These are phyloP conservation scores for Aselliscus stoliczkanus DNA, from an alignment of 2,797 vertebrate species.

Conservation along the genomic window DNA sequence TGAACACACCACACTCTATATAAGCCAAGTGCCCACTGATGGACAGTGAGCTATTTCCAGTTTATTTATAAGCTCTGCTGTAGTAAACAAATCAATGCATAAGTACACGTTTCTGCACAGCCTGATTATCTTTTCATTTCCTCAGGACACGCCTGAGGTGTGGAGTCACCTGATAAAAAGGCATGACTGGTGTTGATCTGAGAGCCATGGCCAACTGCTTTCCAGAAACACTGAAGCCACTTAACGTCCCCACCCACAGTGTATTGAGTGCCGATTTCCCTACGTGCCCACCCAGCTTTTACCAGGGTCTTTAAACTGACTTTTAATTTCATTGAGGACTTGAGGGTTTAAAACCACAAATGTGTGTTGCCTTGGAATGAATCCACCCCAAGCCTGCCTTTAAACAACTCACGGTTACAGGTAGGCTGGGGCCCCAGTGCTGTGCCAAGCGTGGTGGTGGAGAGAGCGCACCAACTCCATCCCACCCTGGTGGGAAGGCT, in stretches of 20 bases:
- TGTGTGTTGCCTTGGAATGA: not conserved
- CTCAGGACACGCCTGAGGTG: not conserved
- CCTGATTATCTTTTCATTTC: not conserved
- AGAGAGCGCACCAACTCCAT: rapidly evolving
- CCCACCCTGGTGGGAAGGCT: not conserved
- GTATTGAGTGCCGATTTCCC: rapidly evolving
- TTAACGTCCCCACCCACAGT: not conserved
- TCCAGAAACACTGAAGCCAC: not conserved
- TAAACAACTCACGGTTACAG: not conserved
- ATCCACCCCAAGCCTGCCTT: not conserved
- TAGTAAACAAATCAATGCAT: rapidly evolving
- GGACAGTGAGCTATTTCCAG: not conserved
- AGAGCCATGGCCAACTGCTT: not conserved
- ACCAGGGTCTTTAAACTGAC: not conserved
- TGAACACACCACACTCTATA: not conserved
- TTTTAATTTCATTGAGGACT: not conserved
- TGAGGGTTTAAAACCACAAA: not conserved
- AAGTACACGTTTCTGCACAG: not conserved
- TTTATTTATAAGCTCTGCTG: not conserved
- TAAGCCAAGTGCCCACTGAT: no score
- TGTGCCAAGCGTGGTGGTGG: not conserved
- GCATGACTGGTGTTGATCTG: not conserved
- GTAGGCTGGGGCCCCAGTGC: not conserved
- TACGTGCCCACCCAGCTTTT: not conserved
- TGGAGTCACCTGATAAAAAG: not conserved